Conservation (phyloP, 37 sponge, comb jelly and placozoan genomes). For the Tethya wilhelma region DNA sequence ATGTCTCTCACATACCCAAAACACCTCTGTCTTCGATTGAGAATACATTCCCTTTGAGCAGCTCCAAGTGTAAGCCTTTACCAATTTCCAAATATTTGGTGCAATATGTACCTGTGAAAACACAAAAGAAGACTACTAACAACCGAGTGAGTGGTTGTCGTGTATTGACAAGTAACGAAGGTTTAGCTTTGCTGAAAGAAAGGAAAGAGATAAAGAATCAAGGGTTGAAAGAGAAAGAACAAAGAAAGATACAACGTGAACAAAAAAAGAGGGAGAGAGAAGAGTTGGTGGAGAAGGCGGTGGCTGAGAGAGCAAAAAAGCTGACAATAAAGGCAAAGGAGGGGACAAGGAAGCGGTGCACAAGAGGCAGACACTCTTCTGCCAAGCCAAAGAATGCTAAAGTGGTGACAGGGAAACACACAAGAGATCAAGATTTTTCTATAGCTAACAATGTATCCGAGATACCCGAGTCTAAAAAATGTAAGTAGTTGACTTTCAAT, state of each 20-base stretch:
- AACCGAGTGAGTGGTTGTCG: slow-evolving; percentile 1
- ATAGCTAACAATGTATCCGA: neutral
- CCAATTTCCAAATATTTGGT: neutral
- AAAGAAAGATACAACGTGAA: slow-evolving; percentile 11
- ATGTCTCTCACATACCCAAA: too few relatives aligned
- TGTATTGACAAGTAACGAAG: neutral
- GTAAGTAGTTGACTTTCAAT: too few relatives aligned
- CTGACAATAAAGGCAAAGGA: slow-evolving; percentile 8
- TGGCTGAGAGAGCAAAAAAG: neutral
- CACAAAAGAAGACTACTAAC: neutral
- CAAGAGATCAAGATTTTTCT: too few relatives aligned
- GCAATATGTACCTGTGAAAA: neutral
- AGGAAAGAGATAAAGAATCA: slow-evolving; percentile 1
- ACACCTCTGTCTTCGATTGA: too few relatives aligned
- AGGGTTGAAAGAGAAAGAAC: slow-evolving; percentile 13
- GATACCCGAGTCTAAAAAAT: too few relatives aligned
- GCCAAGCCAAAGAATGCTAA: too few relatives aligned
- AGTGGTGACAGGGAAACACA: too few relatives aligned
- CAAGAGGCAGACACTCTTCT: too few relatives aligned
- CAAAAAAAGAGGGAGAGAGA: slow-evolving; percentile 1
- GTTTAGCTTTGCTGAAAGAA: neutral
- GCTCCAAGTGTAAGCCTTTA: too few relatives aligned
- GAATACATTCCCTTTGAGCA: too few relatives aligned
- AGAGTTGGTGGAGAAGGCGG: neutral
- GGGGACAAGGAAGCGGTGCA: too few relatives aligned